phyloP scores from a whole-genome alignment of 92 coral and sea anemone genomes.

The Phenganax subtilis region DNA sequence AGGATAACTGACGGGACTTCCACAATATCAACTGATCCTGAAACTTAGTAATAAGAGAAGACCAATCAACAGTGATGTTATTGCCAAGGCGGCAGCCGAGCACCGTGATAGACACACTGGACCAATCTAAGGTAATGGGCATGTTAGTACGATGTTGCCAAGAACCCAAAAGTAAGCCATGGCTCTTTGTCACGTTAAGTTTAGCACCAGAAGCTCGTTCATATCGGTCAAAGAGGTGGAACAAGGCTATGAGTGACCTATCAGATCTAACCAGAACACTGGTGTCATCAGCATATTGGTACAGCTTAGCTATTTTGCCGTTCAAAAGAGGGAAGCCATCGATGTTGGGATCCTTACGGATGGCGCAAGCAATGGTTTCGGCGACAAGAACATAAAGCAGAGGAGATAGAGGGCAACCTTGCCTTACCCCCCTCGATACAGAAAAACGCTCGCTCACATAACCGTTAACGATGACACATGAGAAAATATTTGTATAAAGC shows the following conservation, averaged over 20 bases:
- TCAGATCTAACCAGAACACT: constrained; percentile 11
- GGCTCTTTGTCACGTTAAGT: constrained; percentile 30
- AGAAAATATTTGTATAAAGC: constrained; percentile 6
- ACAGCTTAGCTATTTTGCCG: not conserved
- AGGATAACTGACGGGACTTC: constrained; percentile 27
- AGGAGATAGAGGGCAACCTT: constrained; percentile 44
- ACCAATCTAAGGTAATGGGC: constrained; percentile 39
- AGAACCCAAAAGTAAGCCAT: constrained; percentile 44
- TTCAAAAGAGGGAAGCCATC: constrained; percentile 16
- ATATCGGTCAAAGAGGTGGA: constrained; percentile 14
- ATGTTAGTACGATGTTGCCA: constrained; percentile 25
- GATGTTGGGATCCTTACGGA: constrained; percentile 4
- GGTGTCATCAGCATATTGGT: constrained; percentile 51
- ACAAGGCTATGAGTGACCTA: constrained; percentile 1
- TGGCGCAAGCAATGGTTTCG: constrained; percentile 26
- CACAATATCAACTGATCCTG: constrained; percentile 7
- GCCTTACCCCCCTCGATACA: constrained; percentile 1
- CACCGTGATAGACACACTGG: not conserved
- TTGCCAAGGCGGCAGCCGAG: constrained; percentile 23
- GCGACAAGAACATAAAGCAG: constrained; percentile 34
- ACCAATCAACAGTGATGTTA: not conserved
- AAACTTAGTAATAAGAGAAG: not conserved
- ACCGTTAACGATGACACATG: constrained; percentile 18
- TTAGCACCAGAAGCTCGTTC: constrained; percentile 46
- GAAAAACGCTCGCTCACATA: not conserved